phyloP scores from a whole-genome alignment of 2,888 invertebrate species.

The Rhogogaster chlorosoma region DNA sequence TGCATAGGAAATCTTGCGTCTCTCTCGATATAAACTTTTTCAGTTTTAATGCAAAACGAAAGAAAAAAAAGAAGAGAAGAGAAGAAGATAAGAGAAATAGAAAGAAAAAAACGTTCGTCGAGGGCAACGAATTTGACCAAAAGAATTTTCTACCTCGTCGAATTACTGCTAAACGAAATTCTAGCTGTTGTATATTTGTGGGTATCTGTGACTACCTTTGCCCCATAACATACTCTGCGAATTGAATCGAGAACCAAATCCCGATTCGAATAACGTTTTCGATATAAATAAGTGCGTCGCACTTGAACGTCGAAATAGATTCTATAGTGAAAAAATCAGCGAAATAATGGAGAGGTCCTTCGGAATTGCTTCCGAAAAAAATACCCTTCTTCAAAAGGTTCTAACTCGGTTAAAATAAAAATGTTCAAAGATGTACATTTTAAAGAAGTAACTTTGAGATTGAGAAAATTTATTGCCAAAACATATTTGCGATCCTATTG shows the following conservation, averaged over 20 bases:
- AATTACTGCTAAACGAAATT: slow-evolving; percentile 15
- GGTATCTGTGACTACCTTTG: background rate
- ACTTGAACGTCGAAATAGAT: background rate
- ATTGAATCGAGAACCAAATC: background rate
- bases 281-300: background rate
- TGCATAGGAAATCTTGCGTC: background rate
- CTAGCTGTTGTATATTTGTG: background rate
- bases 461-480: no score
- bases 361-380: no score
- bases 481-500: background rate
- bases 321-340: background rate
- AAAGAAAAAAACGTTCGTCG: background rate
- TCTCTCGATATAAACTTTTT: background rate
- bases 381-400: no score
- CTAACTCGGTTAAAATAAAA: no score
- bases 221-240: background rate
- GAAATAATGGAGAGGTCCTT: background rate
- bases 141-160: slow-evolving; percentile 25
- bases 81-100: background rate
- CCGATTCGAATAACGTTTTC: background rate
- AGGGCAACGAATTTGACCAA: background rate
- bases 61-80: no score
- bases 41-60: slow-evolving; percentile 23
- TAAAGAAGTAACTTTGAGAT: no score
- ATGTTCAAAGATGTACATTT: no score